Evolutionary conservation across 2,888 invertebrate genomes (phyloP), one percentile per base, ranked within the genome.

Genomic region (Geophilus truncorum): DNA sequence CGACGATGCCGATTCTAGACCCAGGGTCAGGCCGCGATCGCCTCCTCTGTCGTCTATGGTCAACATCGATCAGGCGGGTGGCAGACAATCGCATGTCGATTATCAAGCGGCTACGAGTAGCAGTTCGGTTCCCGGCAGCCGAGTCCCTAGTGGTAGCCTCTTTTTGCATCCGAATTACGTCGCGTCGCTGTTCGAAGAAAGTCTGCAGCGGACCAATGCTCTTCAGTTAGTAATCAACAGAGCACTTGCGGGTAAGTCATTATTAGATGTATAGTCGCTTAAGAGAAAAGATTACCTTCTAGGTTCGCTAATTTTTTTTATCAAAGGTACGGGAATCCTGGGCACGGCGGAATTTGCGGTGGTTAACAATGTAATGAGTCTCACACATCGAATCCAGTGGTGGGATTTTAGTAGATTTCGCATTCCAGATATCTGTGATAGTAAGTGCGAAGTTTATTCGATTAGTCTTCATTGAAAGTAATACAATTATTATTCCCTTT

Each of bases 321-420:
- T n/a, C n/a, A n/a, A n/a, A 51, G 51, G 51, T 15, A 57, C 62
- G 1, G 36, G 34, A 21, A 34, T 80, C 36, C 25, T 80, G 18
- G 80, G 80, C 1, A 45, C 34, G 7, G 18, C 80, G 21, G 80
- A 80, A n/a, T 80, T 80, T 75, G 80, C 80, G 0, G 80, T 80
- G 0, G 80, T 80, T 2, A 80, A 75, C 36, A 80, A 80, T n/a
- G 80, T 80, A 7, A 80, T 80, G 76, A 80, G 80, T 40, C 40
- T 80, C 70, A 92, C 92, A 84, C 93, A 94, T 87, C 89, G 94
- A 83, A 92, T 95, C 84, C 94, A 95, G 88, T 92, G 91, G 70
- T 95, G 95, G 95, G 93, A 94, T 88, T 93, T 94, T 87, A 90
- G 91, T 3, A 89, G 90, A 75, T 91, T 90, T 82, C 88, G 89